A percentile compares a stretch with the other conserved stretches of the same genome.
phyloP scores from a whole-genome alignment of 30 jellyfish, hydroid and myxozoan species.

The Catostylus mosaicus region DNA sequence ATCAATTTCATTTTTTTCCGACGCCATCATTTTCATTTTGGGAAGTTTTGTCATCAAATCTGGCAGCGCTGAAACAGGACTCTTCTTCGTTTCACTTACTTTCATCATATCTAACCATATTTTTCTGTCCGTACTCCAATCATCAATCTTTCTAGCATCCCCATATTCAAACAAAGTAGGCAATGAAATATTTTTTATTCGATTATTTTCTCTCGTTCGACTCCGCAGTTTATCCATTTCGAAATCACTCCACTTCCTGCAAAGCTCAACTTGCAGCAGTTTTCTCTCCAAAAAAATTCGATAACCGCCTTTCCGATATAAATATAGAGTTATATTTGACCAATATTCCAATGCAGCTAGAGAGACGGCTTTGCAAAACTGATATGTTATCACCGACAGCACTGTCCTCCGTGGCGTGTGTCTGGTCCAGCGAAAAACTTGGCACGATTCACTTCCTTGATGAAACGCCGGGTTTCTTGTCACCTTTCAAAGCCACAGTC shows the following conservation, averaged over 20 bases:
- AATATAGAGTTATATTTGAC: too few species aligned
- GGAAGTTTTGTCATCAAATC: background rate
- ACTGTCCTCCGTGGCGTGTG: background rate
- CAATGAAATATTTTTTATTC: conserved; percentile 22
- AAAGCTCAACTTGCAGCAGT: background rate
- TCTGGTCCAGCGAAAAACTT: background rate
- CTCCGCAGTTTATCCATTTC: background rate
- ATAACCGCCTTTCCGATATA: background rate
- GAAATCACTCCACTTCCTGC: background rate
- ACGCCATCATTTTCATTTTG: background rate
- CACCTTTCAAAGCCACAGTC: background rate
- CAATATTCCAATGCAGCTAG: too few species aligned
- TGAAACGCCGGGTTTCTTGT: background rate
- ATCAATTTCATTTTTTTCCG: background rate
- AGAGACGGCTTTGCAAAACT: background rate
- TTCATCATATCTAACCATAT: conserved; percentile 12
- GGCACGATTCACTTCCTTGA: background rate
- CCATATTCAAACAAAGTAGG: conserved; percentile 58
- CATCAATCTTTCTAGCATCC: conserved; percentile 1
- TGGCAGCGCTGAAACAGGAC: conserved; percentile 2
- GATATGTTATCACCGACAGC: background rate
- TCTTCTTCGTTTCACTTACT: background rate
- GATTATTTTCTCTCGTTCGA: background rate
- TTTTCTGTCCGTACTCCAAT: conserved; percentile 19
- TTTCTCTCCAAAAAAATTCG: background rate